Evolutionary conservation across 1,140 invertebrate species (phyloP).

Genomic region (Rhopalosiphum padi): DNA sequence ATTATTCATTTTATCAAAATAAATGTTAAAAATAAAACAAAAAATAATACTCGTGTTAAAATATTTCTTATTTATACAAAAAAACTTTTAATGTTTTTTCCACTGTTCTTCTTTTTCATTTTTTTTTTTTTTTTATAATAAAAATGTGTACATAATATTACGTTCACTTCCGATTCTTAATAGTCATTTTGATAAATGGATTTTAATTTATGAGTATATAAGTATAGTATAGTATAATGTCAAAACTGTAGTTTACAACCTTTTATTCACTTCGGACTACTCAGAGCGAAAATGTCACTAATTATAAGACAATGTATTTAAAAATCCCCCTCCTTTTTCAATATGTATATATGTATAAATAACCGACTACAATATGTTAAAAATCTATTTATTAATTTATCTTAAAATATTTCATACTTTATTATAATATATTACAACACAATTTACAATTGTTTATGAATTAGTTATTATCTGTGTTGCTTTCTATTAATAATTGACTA

Average conservation of each 20-base stretch:
- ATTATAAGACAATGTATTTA: neutral
- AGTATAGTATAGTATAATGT: neutral
- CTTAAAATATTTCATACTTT: too few species aligned
- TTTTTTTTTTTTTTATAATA: neutral
- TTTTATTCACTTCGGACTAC: neutral
- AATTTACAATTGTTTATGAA: neutral
- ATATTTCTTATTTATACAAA: neutral
- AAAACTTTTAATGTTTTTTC: neutral
- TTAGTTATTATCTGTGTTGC: neutral
- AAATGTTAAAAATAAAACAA: neutral
- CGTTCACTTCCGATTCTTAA: neutral
- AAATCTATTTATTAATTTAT: neutral
- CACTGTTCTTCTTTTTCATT: neutral
- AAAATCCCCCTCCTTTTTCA: too few species aligned
- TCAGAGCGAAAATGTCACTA: neutral
- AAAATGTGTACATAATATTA: neutral
- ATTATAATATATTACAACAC: too few species aligned
- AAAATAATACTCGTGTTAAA: neutral
- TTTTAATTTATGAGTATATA: neutral
- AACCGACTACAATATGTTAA: too few species aligned
- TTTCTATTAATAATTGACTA: neutral
- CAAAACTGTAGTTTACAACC: neutral
- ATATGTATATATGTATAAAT: too few species aligned
- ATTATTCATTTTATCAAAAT: neutral
- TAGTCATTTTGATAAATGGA: neutral